These are phyloP conservation scores for Montipora efflorescens DNA, from an alignment of 64 coral and sea anemone genomes.

Conservation along the genomic window DNA sequence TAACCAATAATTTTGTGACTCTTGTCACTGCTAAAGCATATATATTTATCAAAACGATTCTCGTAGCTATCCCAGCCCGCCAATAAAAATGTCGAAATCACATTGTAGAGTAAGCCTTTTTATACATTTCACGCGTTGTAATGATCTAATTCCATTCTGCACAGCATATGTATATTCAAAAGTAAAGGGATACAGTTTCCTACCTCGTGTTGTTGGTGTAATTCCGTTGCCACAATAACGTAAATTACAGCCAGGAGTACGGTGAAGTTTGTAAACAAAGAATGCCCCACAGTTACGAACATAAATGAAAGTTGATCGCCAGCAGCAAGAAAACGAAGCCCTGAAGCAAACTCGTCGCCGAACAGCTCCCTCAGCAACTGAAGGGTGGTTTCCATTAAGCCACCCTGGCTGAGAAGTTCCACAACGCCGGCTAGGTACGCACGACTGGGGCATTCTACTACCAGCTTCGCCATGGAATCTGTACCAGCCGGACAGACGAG, in stretches of 20 bases:
- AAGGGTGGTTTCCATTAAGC: conserved; percentile 32
- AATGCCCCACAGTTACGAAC: conserved; percentile 40
- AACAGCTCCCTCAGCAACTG: background rate
- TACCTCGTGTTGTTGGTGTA: background rate
- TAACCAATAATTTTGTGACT: too few relatives aligned
- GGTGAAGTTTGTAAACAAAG: conserved; percentile 29
- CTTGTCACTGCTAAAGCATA: too few relatives aligned
- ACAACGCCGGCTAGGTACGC: conserved; percentile 28
- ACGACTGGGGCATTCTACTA: conserved; percentile 11
- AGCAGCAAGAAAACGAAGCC: conserved; percentile 32
- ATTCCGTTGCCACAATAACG: conserved; percentile 24
- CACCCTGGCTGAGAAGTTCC: conserved; percentile 43
- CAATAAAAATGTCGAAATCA: too few relatives aligned
- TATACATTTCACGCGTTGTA: too few relatives aligned
- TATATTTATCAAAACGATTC: too few relatives aligned
- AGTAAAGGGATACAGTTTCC: background rate
- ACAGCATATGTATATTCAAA: too few relatives aligned
- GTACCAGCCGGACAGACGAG: background rate
- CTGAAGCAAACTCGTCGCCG: conserved; percentile 35
- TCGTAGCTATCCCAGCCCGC: too few relatives aligned
- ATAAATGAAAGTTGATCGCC: conserved; percentile 3
- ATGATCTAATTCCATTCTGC: too few relatives aligned
- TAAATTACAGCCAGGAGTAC: background rate
- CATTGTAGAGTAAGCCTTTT: too few relatives aligned
- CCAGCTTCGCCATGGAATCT: conserved; percentile 6